Base-by-base conservation (phyloP, 37 sponge, comb jelly and placozoan genomes). In the Beroe ovata region DNA sequence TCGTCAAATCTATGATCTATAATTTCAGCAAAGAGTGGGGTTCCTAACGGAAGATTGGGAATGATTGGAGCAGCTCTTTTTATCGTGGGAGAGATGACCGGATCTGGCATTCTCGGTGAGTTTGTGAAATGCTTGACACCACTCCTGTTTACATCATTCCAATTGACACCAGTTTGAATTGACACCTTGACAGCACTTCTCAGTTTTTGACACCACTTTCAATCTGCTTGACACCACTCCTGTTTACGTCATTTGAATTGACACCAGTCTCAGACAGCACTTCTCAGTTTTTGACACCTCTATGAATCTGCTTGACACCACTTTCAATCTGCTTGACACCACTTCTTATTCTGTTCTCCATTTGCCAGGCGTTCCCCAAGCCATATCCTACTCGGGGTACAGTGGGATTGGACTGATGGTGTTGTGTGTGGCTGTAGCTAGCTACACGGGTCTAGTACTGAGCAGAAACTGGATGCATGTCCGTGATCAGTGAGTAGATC, bases 381-480 rank as follows among this genome's bases (percentile, higher is more conserved):
- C 71, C 4, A 16, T 69, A 25, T 16, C 71, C 8, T 35, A 69
- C 71, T 36, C 38, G 26, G 71, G 71, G 36, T 69, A 29, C 71
- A 35, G 38, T 38, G 71, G 71, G 6, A 25, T 69, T 8, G 71
- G 38, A 4, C 36, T 69, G 38, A 69, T 69, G 71, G 18, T 69
- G 38, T 38, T 69, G 35, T 69, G 71, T 69, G 71, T 69, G 38
- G 32, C 8, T 29, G 71, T 69, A 8, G 71, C 71, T 20, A 69
- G 38, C 71, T 69, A 69, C 38, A 69, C 71, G 6, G 71, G 71
- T 6, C 71, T 69, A 8, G 25, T 25, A 35, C 71, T 69, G 4
- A 69, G 71, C 25, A 69, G 71, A 20, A 69, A 69, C 71, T 69
- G 71, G 71, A 69, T 69, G 71, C 71, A 69, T 69, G 71, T 69